Percentiles rank a stretch among this genome's conserved stretches.
phyloP scores from a whole-genome alignment of 2,113 vertebrate genomes.

The Sturnus vulgaris region DNA sequence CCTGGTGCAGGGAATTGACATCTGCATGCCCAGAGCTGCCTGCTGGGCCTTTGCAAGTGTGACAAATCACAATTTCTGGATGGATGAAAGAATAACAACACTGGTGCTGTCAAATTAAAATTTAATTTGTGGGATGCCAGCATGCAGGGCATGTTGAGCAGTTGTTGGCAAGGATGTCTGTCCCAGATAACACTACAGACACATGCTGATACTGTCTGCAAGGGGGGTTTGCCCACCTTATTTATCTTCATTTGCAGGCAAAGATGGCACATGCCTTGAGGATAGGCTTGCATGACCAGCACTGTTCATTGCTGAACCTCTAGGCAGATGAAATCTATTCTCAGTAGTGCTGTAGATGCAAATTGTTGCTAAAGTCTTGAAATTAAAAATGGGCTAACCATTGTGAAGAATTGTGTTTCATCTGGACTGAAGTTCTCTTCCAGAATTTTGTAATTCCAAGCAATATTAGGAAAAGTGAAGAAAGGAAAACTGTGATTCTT shows the following conservation, averaged over 20 bases:
- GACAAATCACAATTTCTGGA: background rate
- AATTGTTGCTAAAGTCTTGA: background rate
- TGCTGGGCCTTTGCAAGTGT: background rate
- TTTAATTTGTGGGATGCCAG: background rate
- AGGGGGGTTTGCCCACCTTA: background rate
- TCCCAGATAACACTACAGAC: background rate
- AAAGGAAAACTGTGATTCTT: background rate
- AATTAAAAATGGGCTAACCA: background rate
- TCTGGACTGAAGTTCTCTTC: background rate
- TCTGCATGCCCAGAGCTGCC: background rate
- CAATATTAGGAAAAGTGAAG: background rate
- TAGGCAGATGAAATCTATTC: background rate
- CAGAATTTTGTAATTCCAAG: background rate
- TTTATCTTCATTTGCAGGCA: background rate
- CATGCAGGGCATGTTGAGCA: accelerated
- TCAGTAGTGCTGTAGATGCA: background rate
- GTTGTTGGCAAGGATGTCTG: background rate
- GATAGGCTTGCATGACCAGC: accelerated
- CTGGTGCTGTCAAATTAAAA: background rate
- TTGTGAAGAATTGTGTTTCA: background rate
- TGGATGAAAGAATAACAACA: background rate
- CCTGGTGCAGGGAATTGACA: background rate
- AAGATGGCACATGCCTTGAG: background rate
- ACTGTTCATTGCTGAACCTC: background rate
- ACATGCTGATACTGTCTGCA: background rate